Evolutionary conservation across 1,140 invertebrate genomes (phyloP), one percentile per base, ranked within the genome.

Genomic region (Hormaphis cornu): DNA sequence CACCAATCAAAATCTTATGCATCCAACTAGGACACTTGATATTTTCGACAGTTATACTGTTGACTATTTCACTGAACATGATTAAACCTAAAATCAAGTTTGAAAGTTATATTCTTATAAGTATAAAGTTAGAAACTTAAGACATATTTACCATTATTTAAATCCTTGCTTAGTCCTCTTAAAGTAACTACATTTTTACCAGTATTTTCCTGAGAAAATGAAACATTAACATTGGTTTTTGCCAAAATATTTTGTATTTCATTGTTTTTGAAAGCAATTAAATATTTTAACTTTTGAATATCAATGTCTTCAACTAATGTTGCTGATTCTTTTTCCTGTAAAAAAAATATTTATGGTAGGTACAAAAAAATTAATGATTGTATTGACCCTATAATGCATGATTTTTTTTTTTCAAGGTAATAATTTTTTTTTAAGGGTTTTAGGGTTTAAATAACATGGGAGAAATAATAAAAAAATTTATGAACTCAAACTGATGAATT

Each of bases 221-320:
- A 95, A 1, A 98, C 93, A 72, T 89, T 93, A 0, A 98, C 94
- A 69, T 92, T 94, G 37, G 93, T 97, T 66, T 88, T 84, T 73
- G 87, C 86, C 33, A 98, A 82, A 76, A 98, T 97, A 77, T 98
- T 94, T 72, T 92, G 88, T 73, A 97, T 89, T 42, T 89, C 91
- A 70, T 82, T 85, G 66, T 93, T 88, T 75, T 89, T 84, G 53
- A 85, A 87, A 22, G 96, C 97, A 77, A 97, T 89, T 14, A 99
- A 90, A 77, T 97, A 97, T 75, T 95, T 95, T 79, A 99, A 96
- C 79, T 99, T 96, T 24, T 88, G 85, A 80, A 97, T 97, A 22
- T 88, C 86, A 54, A 99, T 94, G 81, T 98, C 93, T 22, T 97
- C 91, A n/a, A 87, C 87, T 2, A 99, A 91, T 1, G 89, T 89